Evolutionary conservation across 1,140 invertebrate genomes (phyloP).

Genomic region (Drosophila nikananu): DNA sequence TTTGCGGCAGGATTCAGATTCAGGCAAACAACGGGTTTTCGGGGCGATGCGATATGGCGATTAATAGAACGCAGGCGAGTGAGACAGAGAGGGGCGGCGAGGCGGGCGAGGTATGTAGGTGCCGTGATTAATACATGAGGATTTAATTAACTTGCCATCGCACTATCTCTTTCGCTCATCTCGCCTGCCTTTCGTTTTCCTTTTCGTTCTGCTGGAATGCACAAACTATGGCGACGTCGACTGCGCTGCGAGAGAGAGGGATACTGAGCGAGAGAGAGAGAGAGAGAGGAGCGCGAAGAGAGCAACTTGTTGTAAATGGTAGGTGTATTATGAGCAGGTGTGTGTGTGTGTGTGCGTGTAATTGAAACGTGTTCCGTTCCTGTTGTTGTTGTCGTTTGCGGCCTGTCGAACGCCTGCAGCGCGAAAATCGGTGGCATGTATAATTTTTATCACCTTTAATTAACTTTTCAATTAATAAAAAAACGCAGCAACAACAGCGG

Average conservation of each 20-base stretch:
- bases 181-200: conserved; percentile 25
- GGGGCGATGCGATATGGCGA: conserved; percentile 55
- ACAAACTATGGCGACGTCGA: conserved; percentile 71
- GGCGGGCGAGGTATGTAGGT: conserved; percentile 43
- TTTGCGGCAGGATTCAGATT: conserved; percentile 18
- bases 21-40: conserved; percentile 54
- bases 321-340: conserved; percentile 50
- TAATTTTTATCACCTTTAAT: conserved; percentile 85
- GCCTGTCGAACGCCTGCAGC: conserved; percentile 75
- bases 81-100: neutral
- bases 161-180: conserved; percentile 63
- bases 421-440: conserved; percentile 85
- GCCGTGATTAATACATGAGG: conserved; percentile 83
- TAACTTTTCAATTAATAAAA: conserved; percentile 85
- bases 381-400: conserved; percentile 46
- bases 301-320: conserved; percentile 71
- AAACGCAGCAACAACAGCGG: conserved; percentile 53
- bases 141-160: conserved; percentile 82
- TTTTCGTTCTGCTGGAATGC: conserved; percentile 52
- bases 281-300: conserved; percentile 17
- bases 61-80: conserved; percentile 65
- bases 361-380: conserved; percentile 76
- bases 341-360: conserved; percentile 60
- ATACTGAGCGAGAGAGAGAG: neutral
- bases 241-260: conserved; percentile 29